Percentiles rank a stretch among this genome's conserved stretches.
These are phyloP conservation scores for Rhabdomys dilectus DNA, from an alignment of 2,113 vertebrate species.

Conservation along the genomic window DNA sequence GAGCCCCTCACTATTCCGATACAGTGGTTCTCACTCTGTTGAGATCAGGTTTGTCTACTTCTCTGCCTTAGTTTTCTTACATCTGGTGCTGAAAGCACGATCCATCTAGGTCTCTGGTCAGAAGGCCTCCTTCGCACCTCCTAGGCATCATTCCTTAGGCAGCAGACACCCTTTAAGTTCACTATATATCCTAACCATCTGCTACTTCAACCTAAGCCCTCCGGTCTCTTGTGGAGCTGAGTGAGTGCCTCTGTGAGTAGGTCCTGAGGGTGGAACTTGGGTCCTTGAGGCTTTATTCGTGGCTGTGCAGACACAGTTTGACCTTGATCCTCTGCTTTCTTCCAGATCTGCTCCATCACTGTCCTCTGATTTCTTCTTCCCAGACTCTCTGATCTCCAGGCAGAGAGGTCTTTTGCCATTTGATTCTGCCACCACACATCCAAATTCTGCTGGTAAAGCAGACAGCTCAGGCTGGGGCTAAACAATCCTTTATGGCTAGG, in stretches of 20 bases:
- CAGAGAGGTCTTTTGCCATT: not conserved
- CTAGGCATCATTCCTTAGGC: not conserved
- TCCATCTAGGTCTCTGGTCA: not conserved
- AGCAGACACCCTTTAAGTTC: not conserved
- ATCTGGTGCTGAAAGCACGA: not conserved
- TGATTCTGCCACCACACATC: not conserved
- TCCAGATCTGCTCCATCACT: not conserved
- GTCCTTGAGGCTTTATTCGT: not conserved
- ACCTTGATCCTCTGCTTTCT: not conserved
- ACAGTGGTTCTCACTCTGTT: not conserved
- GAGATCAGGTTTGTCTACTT: not conserved
- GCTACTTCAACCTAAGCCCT: not conserved
- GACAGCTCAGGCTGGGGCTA: not conserved
- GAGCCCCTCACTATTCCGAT: not conserved
- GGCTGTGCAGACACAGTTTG: not conserved
- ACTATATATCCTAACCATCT: not conserved
- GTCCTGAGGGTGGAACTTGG: not conserved
- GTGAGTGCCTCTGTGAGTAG: not conserved
- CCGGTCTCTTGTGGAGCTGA: not conserved
- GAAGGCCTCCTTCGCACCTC: not conserved
- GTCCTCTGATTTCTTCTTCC: not conserved
- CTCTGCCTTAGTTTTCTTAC: not conserved
- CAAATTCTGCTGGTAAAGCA: not conserved
- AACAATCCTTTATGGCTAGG: not conserved
- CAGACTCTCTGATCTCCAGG: not conserved